Conservation (phyloP, 1,140 invertebrate species). For the Ditylenchus dipsaci region DNA sequence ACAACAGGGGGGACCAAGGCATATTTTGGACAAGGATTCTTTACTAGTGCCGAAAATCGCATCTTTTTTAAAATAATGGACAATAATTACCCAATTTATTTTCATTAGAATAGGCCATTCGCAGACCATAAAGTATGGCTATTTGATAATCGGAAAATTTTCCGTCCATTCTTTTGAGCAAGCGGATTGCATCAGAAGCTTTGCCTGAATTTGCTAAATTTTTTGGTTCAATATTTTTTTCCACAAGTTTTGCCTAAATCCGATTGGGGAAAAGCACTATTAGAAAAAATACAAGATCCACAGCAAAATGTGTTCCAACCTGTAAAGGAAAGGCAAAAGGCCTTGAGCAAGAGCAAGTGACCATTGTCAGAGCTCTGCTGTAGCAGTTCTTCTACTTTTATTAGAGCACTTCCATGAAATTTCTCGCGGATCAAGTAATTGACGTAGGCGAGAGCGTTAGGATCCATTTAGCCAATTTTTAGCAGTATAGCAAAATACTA, state of each 20-base stretch:
- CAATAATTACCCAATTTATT: slow-evolving; percentile 28
- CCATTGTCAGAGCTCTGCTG: neutral
- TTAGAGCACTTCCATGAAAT: neutral
- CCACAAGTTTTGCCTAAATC: too few relatives aligned
- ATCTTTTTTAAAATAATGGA: neutral
- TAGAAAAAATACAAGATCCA: too few relatives aligned
- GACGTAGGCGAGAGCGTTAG: neutral
- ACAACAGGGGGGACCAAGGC: too few relatives aligned
- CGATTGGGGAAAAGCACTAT: too few relatives aligned
- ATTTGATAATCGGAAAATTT: slow-evolving; percentile 30
- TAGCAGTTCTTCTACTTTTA: neutral
- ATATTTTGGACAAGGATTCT: too few relatives aligned
- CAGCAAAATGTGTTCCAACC: neutral
- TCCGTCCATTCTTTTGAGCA: slow-evolving; percentile 19
- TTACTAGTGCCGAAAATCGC: too few relatives aligned
- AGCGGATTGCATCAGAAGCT: slow-evolving; percentile 36
- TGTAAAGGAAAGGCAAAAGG: neutral
- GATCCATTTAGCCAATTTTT: neutral
- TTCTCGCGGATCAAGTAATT: neutral
- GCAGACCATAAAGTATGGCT: slow-evolving; percentile 28
- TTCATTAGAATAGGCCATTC: slow-evolving; percentile 42
- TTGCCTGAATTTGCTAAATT: slow-evolving; percentile 23
- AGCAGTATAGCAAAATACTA: too few relatives aligned
- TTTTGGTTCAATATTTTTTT: neutral
- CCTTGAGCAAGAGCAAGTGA: neutral